Evolutionary conservation across 2,888 invertebrate species (phyloP).

Genomic region (Pyrrhosoma nymphula): DNA sequence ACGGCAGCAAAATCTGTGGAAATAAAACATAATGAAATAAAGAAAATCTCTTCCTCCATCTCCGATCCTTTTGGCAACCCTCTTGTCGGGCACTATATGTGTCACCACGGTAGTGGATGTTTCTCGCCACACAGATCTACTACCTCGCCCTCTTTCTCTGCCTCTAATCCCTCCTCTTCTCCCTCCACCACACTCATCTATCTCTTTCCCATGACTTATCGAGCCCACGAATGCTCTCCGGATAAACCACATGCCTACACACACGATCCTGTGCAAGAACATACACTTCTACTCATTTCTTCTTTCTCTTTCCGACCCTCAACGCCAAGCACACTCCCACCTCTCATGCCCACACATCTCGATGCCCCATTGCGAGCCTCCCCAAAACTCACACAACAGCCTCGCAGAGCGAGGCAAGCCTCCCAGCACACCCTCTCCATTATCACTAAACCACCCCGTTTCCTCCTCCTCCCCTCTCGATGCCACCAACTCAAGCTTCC

Average conservation of each 20-base stretch:
- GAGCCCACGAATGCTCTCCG: conserved; percentile 25
- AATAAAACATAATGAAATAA: background rate
- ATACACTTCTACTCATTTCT: background rate
- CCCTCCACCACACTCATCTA: background rate
- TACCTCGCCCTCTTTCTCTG: background rate
- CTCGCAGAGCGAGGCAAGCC: background rate
- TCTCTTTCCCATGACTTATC: conserved; percentile 34
- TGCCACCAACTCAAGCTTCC: background rate
- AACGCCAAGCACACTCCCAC: background rate
- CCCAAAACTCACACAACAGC: background rate
- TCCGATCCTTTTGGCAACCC: background rate
- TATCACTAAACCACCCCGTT: background rate
- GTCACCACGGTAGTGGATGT: background rate
- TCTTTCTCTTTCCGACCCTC: background rate
- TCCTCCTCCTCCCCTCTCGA: background rate
- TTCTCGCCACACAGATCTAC: background rate
- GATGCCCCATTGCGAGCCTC: background rate
- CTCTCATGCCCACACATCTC: background rate
- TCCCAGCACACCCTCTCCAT: background rate
- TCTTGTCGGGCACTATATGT: background rate
- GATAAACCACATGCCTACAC: background rate
- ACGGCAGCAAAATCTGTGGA: background rate
- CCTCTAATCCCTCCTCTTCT: background rate
- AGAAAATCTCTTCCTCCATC: background rate
- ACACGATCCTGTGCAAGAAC: background rate